Percentiles rank a stretch among this genome's conserved stretches.
phyloP scores from a whole-genome alignment of 2,888 invertebrate genomes.

The Apamea crenata region DNA sequence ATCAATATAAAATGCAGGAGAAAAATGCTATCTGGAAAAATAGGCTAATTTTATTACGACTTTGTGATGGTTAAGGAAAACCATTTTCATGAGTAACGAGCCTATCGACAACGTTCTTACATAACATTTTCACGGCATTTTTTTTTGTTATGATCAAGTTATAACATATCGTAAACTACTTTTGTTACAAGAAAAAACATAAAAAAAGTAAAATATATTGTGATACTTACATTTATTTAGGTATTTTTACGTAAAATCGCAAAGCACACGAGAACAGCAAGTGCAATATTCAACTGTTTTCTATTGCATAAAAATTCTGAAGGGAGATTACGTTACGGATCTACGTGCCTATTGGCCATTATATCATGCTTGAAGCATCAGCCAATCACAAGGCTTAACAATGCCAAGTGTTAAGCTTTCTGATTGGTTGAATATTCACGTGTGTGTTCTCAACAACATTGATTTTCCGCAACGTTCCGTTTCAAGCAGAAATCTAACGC shows the following conservation, averaged over 20 bases:
- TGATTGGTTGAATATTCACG: constrained; percentile 23
- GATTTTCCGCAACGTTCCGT: constrained; percentile 26
- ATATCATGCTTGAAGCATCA: fast-evolving
- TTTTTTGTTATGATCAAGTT: not conserved
- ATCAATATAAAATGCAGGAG: not conserved
- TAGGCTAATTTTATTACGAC: not conserved
- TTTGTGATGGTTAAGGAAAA: constrained; percentile 26
- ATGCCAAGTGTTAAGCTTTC: not conserved
- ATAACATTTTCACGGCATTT: constrained; percentile 63
- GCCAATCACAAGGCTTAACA: constrained; percentile 52
- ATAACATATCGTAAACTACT: not conserved
- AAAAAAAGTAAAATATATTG: not conserved
- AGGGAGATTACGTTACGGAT: not conserved
- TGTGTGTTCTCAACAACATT: constrained; percentile 38
- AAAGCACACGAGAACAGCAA: constrained; percentile 67
- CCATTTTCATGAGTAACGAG: constrained; percentile 38
- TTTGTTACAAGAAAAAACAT: not conserved
- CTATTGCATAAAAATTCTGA: not conserved
- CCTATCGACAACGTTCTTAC: constrained; percentile 68
- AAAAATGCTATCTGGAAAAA: not conserved
- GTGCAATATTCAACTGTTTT: constrained; percentile 65
- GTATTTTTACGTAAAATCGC: constrained; percentile 48
- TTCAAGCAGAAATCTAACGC: not conserved
- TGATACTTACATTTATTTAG: constrained; percentile 68
- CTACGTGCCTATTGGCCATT: constrained; percentile 46